Evolutionary conservation across 2,888 invertebrate species (phyloP).

Genomic region (Dichetophora obliterata): DNA sequence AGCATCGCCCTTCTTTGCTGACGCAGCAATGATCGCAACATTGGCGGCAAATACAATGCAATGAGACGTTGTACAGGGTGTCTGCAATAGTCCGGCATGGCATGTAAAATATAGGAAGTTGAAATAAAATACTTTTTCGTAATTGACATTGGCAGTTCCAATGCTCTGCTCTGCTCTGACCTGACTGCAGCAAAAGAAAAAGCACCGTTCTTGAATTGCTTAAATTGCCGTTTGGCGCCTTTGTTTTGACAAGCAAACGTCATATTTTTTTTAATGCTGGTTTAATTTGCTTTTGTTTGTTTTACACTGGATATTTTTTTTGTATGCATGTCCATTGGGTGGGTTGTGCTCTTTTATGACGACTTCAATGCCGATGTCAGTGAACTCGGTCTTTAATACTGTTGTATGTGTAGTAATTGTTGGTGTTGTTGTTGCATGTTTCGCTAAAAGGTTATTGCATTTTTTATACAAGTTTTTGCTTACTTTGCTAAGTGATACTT

Average conservation of each 20-base stretch:
- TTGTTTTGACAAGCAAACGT: constrained; percentile 34
- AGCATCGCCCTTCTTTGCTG: neutral
- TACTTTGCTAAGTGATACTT: neutral
- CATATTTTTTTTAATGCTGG: constrained; percentile 22
- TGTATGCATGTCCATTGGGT: constrained; percentile 7
- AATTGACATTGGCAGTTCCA: constrained; percentile 30
- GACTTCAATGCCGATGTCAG: constrained; percentile 3
- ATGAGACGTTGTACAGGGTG: constrained; percentile 7
- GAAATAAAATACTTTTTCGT: constrained; percentile 13
- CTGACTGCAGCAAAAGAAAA: neutral
- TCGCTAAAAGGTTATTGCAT: neutral
- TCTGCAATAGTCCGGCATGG: neutral
- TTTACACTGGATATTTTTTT: neutral
- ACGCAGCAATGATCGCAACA: neutral
- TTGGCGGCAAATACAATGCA: constrained; percentile 11
- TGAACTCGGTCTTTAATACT: constrained; percentile 11
- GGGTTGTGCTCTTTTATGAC: constrained; percentile 1
- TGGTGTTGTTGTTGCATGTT: neutral
- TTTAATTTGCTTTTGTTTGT: constrained; percentile 8
- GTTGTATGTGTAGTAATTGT: no score
- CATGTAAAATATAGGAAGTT: neutral
- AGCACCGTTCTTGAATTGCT: constrained; percentile 15
- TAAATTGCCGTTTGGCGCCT: constrained; percentile 15
- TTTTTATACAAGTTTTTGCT: neutral
- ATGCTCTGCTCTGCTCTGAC: neutral